Evolutionary conservation across 2,113 vertebrate genomes (phyloP).

Genomic region (Tachuris rubrigastra): DNA sequence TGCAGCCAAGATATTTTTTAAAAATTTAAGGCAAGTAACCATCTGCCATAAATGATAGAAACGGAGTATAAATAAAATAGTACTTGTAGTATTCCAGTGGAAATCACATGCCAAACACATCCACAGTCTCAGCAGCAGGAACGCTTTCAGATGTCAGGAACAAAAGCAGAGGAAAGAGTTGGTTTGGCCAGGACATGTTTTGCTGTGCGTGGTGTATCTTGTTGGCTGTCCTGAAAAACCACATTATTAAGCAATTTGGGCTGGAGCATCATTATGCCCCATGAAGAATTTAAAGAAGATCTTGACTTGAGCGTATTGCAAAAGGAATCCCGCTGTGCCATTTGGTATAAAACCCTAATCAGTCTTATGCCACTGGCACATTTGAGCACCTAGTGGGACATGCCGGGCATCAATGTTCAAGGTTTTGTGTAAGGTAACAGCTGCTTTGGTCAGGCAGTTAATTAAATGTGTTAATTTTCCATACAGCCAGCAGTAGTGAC

Average conservation of each 20-base stretch:
- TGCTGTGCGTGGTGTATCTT: slow-evolving; percentile 37
- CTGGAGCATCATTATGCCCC: slow-evolving; percentile 36
- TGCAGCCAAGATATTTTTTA: slow-evolving; percentile 37
- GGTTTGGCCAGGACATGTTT: slow-evolving; percentile 36
- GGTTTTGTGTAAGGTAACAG: slow-evolving; percentile 84
- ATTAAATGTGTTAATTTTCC: slow-evolving; percentile 85
- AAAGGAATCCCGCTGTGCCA: slow-evolving; percentile 70
- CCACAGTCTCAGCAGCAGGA: slow-evolving; percentile 20
- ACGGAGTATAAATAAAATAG: slow-evolving; percentile 64
- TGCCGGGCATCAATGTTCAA: slow-evolving; percentile 67
- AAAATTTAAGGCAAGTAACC: slow-evolving; percentile 60
- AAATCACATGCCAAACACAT: slow-evolving; percentile 25
- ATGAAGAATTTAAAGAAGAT: slow-evolving; percentile 79
- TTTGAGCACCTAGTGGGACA: slow-evolving; percentile 70
- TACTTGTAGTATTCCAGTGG: slow-evolving; percentile 16
- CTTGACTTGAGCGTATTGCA: slow-evolving; percentile 69
- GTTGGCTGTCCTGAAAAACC: slow-evolving; percentile 48
- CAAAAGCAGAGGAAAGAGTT: slow-evolving; percentile 20
- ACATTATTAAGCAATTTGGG: slow-evolving; percentile 67
- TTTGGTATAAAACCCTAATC: slow-evolving; percentile 69
- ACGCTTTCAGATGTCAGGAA: slow-evolving; percentile 27
- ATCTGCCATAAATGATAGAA: slow-evolving; percentile 60
- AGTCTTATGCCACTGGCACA: slow-evolving; percentile 77
- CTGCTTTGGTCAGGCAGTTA: slow-evolving; percentile 85
- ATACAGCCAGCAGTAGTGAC: slow-evolving; percentile 79